phyloP scores from a whole-genome alignment of 2,113 vertebrate genomes.

The Prolemur simus region DNA sequence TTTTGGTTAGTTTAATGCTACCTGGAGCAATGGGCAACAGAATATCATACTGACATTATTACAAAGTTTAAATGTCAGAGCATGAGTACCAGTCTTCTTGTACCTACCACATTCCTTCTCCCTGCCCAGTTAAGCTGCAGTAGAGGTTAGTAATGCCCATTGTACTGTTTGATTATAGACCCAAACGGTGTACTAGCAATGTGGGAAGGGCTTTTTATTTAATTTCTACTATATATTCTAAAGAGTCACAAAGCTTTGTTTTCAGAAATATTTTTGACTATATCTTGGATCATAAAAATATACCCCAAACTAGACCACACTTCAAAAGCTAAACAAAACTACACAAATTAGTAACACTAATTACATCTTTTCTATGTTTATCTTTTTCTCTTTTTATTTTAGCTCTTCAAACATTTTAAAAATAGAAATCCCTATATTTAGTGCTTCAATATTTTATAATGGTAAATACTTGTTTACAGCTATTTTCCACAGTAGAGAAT shows the following conservation, averaged over 20 bases:
- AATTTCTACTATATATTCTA: background rate
- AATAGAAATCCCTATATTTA: conserved; percentile 9
- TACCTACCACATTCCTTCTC: background rate
- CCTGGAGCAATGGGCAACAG: background rate
- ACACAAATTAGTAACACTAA: conserved; percentile 35
- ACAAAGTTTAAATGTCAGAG: background rate
- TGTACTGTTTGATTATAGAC: background rate
- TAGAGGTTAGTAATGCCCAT: background rate
- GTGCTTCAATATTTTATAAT: conserved; percentile 12
- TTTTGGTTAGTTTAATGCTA: background rate
- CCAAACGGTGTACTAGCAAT: background rate
- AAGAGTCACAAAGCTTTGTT: background rate
- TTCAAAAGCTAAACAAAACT: conserved; percentile 21
- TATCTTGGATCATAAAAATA: background rate
- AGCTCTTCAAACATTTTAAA: conserved; percentile 37
- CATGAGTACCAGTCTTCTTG: background rate
- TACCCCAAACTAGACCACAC: conserved; percentile 5
- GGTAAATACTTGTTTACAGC: conserved; percentile 39
- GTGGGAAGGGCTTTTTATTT: background rate
- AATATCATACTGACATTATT: background rate
- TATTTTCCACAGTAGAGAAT: conserved; percentile 34
- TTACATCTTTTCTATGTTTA: conserved; percentile 12
- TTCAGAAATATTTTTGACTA: conserved; percentile 33
- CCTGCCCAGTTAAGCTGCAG: background rate
- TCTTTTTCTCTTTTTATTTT: background rate